These are phyloP conservation scores for Leptopilina clavipes DNA, from an alignment of 1,140 invertebrate genomes.

Conservation along the genomic window DNA sequence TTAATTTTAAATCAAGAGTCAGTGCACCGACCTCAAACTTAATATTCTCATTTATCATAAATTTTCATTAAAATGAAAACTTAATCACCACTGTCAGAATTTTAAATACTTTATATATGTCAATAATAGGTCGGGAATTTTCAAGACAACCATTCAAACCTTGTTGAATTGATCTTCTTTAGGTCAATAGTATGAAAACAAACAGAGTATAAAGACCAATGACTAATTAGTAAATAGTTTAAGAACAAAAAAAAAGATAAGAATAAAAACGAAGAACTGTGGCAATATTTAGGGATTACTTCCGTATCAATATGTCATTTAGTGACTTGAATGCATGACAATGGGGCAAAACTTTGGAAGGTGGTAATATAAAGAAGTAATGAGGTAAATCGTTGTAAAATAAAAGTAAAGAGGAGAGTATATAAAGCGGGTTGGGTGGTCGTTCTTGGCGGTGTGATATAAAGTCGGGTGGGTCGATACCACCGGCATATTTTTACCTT, in stretches of 20 bases:
- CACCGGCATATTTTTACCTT: constrained; percentile 80
- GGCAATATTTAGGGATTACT: too few species aligned
- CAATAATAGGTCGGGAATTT: too few species aligned
- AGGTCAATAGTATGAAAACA: too few species aligned
- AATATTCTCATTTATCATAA: too few species aligned
- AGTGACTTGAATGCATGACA: not conserved
- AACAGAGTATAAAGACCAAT: too few species aligned
- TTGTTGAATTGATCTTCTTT: too few species aligned
- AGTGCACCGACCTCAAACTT: not conserved
- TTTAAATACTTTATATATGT: too few species aligned
- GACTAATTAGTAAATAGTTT: too few species aligned
- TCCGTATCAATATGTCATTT: too few species aligned
- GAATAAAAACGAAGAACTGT: too few species aligned
- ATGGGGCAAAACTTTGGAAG: not conserved
- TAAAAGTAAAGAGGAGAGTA: constrained; percentile 28
- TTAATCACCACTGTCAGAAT: not conserved
- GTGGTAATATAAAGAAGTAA: constrained; percentile 1
- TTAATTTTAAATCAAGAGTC: not conserved
- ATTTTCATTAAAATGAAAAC: not conserved
- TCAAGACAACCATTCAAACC: too few species aligned
- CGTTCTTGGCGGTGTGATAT: constrained; percentile 74
- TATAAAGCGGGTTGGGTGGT: constrained; percentile 68
- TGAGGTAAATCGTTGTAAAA: not conserved
- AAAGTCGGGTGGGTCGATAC: constrained; percentile 59
- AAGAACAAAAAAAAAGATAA: too few species aligned